Evolutionary conservation across 2,888 invertebrate species (phyloP).

Genomic region (Amorpha juglandis): DNA sequence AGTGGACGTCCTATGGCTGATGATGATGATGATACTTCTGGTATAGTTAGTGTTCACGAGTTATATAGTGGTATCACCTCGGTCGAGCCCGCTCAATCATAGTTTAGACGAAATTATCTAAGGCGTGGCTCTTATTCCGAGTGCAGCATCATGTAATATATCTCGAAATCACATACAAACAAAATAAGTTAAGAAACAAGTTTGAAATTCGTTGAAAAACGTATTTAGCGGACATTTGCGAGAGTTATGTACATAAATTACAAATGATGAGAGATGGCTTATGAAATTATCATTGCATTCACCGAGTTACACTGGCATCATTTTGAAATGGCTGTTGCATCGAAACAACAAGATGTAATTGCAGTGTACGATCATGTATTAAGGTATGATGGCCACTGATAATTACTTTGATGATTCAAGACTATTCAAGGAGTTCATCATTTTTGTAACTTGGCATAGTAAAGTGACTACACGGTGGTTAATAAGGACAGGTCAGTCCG

Average conservation of each 20-base stretch:
- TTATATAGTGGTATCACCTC: no score
- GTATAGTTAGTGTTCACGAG: no score
- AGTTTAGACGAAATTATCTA: no score
- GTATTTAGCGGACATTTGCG: background rate
- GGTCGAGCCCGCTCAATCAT: no score
- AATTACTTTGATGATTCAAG: background rate
- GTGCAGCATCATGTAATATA: no score
- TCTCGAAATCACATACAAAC: background rate
- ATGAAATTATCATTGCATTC: background rate
- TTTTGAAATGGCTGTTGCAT: background rate
- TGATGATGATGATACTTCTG: no score
- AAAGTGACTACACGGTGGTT: no score
- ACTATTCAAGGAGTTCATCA: background rate
- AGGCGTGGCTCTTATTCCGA: no score
- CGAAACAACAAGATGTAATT: constrained; percentile 3
- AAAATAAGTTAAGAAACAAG: background rate
- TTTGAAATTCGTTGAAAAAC: background rate
- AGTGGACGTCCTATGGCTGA: no score
- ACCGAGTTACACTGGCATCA: background rate
- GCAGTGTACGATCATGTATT: background rate
- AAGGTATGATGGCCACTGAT: background rate
- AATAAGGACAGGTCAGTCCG: no score
- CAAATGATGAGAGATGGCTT: background rate
- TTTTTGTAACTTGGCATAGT: no score
- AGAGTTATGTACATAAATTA: constrained; percentile 12